Evolutionary conservation across 2,113 vertebrate species (phyloP), one percentile per base, ranked within the genome.

Genomic region (Elachura formosa): DNA sequence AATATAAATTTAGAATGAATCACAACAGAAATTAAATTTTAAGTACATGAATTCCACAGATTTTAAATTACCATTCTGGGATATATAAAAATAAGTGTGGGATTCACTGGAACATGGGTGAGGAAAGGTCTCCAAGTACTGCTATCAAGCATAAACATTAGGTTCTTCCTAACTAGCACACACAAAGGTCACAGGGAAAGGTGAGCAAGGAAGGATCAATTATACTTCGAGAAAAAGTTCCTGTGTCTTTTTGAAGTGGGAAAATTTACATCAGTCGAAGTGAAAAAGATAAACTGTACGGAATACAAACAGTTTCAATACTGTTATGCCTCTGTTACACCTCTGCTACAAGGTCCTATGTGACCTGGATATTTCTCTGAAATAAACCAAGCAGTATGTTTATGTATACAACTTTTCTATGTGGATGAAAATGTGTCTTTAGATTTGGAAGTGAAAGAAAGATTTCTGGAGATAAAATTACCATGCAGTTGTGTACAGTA

Each of bases 191-290:
- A 62, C 1, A 36, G 9, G 1, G 5, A 89, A 84, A 92, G 4
- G 12, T 7, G 4, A 55, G 9, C 0, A 6, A 63, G 9, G 18
- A 36, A 41, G 11, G 4, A 4, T 3, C 3, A 24, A 14, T 83
- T 40, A 61, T 56, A 41, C 73, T 92, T 58, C 31, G 26, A 33
- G 38, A 43, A 58, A 88, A 90, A 21, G 21, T 40, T 82, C 14
- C 11, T 36, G 8, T 25, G 33, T 52, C 36, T 80, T 83, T 76
- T n/a, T 73, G 68, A 85, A 43, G 38, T 36, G n/a, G 13, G 16
- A 76, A 25, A 56, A 59, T 9, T 46, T 43, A 1, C 33, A 36
- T 59, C 52, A 87, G 29, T 14, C 0, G 1, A 87, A 54, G 28
- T 61, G 69, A 82, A 80, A 68, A 90, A 45, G 51, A 76, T 20